Conservation (phyloP, 2,113 vertebrate genomes). For the Cyprinus carpio region DNA sequence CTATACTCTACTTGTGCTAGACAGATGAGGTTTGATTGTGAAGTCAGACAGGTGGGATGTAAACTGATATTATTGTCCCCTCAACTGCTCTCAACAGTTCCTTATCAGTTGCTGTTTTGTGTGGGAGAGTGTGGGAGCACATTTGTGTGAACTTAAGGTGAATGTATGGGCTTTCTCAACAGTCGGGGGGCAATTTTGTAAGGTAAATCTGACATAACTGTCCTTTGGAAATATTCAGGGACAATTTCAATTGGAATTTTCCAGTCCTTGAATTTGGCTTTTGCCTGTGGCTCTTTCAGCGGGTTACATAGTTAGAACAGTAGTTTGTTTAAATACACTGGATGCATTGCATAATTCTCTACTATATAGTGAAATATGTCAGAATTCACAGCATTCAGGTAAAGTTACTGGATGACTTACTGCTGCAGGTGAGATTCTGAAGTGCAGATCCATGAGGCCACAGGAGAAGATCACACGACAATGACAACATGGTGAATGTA, state of each 20-base stretch:
- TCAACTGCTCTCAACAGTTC: slow-evolving; percentile 16
- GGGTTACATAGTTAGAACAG: neutral
- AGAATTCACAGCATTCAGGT: too few species aligned
- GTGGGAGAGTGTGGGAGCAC: neutral
- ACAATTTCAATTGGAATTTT: neutral
- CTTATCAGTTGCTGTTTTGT: slow-evolving; percentile 29
- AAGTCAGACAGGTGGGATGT: slow-evolving; percentile 30
- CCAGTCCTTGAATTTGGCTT: neutral
- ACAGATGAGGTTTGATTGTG: neutral
- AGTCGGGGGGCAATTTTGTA: neutral
- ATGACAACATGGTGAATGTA: neutral
- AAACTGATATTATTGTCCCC: slow-evolving; percentile 25
- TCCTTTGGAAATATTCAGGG: slow-evolving; percentile 9
- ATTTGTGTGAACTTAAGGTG: neutral
- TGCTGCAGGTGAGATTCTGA: neutral
- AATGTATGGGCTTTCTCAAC: neutral
- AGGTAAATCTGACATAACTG: neutral
- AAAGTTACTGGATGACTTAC: neutral
- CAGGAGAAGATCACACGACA: neutral
- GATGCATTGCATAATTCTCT: too few species aligned
- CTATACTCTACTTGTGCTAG: neutral
- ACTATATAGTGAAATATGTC: too few species aligned
- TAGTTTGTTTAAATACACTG: neutral
- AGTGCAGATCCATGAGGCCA: neutral
- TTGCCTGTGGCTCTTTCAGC: neutral